A percentile compares a stretch with the other conserved stretches of the same genome.
Conservation (phyloP, 2,888 invertebrate genomes). For the Drosophila anomelani region DNA sequence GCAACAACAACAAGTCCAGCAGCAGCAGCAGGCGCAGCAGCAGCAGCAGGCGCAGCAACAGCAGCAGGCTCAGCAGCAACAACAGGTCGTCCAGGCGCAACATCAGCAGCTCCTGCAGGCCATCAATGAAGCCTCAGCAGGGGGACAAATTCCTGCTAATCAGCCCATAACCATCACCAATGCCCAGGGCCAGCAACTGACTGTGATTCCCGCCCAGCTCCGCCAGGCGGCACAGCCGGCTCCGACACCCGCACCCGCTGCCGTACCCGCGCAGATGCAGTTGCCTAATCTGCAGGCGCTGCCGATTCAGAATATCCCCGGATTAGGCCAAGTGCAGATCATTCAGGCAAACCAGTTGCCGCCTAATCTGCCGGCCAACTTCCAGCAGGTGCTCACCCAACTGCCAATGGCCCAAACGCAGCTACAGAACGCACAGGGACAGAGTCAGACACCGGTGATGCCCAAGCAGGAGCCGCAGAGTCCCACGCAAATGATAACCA, state of each 20-base stretch:
- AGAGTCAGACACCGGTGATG: constrained; percentile 45
- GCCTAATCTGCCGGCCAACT: constrained; percentile 81
- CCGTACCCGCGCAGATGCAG: constrained; percentile 77
- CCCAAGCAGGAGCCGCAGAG: constrained; percentile 83
- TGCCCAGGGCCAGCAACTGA: constrained; percentile 92
- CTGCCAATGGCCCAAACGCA: constrained; percentile 60
- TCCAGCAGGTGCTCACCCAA: constrained; percentile 76
- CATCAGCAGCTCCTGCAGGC: constrained; percentile 81
- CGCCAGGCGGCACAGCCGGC: constrained; percentile 28
- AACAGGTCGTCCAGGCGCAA: constrained; percentile 74
- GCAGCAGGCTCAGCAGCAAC: constrained; percentile 54
- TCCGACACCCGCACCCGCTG: constrained; percentile 18
- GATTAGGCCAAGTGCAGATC: constrained; percentile 91
- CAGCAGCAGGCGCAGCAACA: constrained; percentile 61
- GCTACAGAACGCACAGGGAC: not conserved
- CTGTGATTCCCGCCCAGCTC: constrained; percentile 91
- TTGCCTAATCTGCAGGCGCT: constrained; percentile 87
- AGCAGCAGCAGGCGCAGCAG: constrained; percentile 53
- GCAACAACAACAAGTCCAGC: constrained; percentile 63
- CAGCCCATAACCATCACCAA: constrained; percentile 90
- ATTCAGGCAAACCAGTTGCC: constrained; percentile 85
- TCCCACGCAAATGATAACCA: constrained; percentile 83
- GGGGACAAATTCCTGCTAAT: constrained; percentile 83
- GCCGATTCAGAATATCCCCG: constrained; percentile 91
- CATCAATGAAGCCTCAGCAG: constrained; percentile 73